Evolutionary conservation across 2,113 vertebrate species (phyloP), one percentile per base, ranked within the genome.

Genomic region (Amazona vittata): DNA sequence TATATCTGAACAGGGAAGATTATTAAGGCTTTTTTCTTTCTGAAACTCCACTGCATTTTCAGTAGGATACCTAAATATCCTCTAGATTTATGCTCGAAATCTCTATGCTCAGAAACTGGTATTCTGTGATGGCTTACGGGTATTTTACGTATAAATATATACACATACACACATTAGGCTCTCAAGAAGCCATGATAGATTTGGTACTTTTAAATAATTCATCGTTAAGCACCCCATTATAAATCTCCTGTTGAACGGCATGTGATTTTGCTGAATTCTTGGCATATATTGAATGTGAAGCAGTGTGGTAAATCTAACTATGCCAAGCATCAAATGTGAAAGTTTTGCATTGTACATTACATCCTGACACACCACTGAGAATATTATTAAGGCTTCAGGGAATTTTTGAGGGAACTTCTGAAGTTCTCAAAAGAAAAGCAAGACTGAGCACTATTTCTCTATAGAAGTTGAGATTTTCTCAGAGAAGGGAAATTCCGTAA

Each of bases 351-450:
- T 91, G 92, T 63, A 47, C 63, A 46, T 93, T 93, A 88, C 90
- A 95, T 86, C 65, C 74, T 82, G 80, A 92, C 86, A 68, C 1
- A 18, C 73, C 67, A 55, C 83, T 35, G 71, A 94, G 83, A 77
- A 93, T 83, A 75, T 92, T 96, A 93, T 92, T 89, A 80, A 77
- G 85, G 94, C 93, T 95, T 94, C 78, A 13, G 93, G 95, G 93
- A 95, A 76, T 93, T 96, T 97, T 94, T 85, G 57, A 93, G 94
- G 91, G 87, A 96, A 93, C 81, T 97, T 96, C 84, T 94, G 83
- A 95, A 89, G 85, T 93, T 92, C 79, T 90, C 86, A 94, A 94
- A 91, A 89, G 39, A 65, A 86, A 83, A 83, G 63, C 77, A 44
- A 91, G 74, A 50, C 52, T 16, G 35, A 91, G 83, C 6, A 3